Evolutionary conservation across 2,113 vertebrate species (phyloP).

Genomic region (Bostrychus sinensis): DNA sequence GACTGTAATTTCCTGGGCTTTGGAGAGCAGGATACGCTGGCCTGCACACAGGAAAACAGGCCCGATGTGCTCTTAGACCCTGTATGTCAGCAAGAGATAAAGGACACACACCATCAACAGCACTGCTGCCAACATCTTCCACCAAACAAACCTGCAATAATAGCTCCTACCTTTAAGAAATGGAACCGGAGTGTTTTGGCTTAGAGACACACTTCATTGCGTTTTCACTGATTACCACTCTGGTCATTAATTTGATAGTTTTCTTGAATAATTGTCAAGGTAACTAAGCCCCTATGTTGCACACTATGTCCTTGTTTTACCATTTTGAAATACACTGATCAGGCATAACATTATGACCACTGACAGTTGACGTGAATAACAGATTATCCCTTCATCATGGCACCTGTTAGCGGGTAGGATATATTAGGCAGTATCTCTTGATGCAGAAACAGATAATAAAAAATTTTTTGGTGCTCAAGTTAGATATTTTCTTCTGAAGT

Average conservation of each 20-base stretch:
- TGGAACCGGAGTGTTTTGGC: slow-evolving; percentile 12
- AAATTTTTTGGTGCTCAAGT: not conserved
- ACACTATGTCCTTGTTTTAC: not conserved
- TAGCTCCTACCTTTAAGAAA: slow-evolving; percentile 42
- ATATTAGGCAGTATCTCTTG: too few relatives aligned
- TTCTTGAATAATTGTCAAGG: slow-evolving; percentile 20
- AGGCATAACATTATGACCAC: not conserved
- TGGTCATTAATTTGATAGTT: slow-evolving; percentile 27
- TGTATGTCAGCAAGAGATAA: slow-evolving; percentile 69
- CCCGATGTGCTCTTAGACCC: slow-evolving; percentile 68
- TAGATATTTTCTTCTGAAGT: not conserved
- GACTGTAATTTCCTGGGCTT: slow-evolving; percentile 79
- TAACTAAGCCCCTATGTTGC: not conserved
- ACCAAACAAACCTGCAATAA: slow-evolving; percentile 40
- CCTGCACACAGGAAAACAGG: slow-evolving; percentile 75
- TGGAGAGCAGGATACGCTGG: slow-evolving; percentile 70
- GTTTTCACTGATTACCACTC: slow-evolving; percentile 20
- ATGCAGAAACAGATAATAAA: too few relatives aligned
- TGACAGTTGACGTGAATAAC: too few relatives aligned
- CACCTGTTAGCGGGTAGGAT: too few relatives aligned
- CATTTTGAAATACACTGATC: not conserved
- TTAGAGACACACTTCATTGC: slow-evolving; percentile 14
- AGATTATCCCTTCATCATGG: too few relatives aligned
- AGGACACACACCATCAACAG: slow-evolving; percentile 33
- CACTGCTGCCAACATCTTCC: not conserved